Evolutionary conservation across 1,140 invertebrate species (phyloP), one percentile per base, ranked within the genome.

Genomic region (Watersipora subatra): DNA sequence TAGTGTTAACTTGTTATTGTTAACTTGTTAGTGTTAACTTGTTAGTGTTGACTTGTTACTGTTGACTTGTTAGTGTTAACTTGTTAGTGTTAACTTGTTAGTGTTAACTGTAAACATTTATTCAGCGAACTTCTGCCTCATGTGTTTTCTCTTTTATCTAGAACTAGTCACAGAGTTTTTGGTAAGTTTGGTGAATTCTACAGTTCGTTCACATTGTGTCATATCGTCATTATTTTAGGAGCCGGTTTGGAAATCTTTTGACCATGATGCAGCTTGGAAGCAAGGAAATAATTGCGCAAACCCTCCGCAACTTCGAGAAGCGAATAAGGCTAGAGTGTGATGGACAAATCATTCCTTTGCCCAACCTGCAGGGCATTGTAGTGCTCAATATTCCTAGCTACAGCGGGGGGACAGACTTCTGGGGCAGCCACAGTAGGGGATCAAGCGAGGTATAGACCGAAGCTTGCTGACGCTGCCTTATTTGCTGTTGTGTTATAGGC

Each of bases 351-450:
- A 84, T 97, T 70, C 92, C 95, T 72, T 82, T 97, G 69, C 94
- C 94, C 0, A 91, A 91, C 67, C 81, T 97, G 22, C 93, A 97
- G 81, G 94, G 93, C 19, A 96, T 97, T 72, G 93, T 97, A 19
- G 91, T 98, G 58, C 83, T 97, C 28, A 98, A 98, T 78, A 98
- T 98, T 82, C 92, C 93, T 29, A 94, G 88, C 75, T 79, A 64
- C 58, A 93, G 94, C 88, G 94, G 94, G 7, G 94, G 94, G 29
- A 93, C 92, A n/a, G 97, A 97, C 79, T 97, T 97, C 76, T 97
- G 94, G 94, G 93, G 93, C 66, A 90, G 89, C 46, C 22, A 17
- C 46, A 17, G 46, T 22, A 17, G 22, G 1, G 88, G 86, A 2
- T 90, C 92, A 76, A 89, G 89, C 71, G 91, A 91, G 70, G 90